Evolutionary conservation across 2,888 invertebrate species (phyloP), one percentile per base, ranked within the genome.

Genomic region (Melanchra persicariae): DNA sequence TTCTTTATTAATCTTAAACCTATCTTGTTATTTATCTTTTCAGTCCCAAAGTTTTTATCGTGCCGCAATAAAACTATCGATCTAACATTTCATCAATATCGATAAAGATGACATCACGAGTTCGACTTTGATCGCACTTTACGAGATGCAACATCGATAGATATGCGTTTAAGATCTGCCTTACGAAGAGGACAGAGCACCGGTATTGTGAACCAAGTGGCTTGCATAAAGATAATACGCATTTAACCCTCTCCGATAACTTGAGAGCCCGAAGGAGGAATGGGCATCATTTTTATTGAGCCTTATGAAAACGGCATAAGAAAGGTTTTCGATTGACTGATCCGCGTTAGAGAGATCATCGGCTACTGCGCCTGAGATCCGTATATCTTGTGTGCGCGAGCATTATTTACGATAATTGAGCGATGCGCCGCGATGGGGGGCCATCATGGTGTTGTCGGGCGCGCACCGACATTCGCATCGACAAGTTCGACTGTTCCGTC

Each of bases 341-440:
- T 76, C 77, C 70, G 75, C 82, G 88, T 89, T 89, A 87, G 89
- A 91, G 91, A 88, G 94, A 91, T 93, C 94, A 91, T 91, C 88
- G 93, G 93, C 95, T 96, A 95, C 95, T 86, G 94, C 93, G 87
- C 80, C 90, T 87, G 91, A 90, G 93, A 92, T 91, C 92, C 94
- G 95, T 95, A 95, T 95, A 95, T 96, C 95, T 95, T 95, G 92
- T 94, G 95, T 95, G 95, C 85, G 94, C 94, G 95, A 95, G 96
- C 95, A 96, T 96, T 96, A 96, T 96, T 96, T 96, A 96, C 96
- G 95, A 96, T 96, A 96, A 96, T 96, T 96, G 96, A 95, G 96
- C 95, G 96, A 96, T 95, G 95, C 93, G 93, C 94, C 95, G 91
- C 95, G 93, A 95, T 95, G 95, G 96, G 95, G 95, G 96, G 95